These are phyloP conservation scores for Thysanoteuthis rhombus DNA, from an alignment of 2,888 invertebrate genomes.

Conservation along the genomic window DNA sequence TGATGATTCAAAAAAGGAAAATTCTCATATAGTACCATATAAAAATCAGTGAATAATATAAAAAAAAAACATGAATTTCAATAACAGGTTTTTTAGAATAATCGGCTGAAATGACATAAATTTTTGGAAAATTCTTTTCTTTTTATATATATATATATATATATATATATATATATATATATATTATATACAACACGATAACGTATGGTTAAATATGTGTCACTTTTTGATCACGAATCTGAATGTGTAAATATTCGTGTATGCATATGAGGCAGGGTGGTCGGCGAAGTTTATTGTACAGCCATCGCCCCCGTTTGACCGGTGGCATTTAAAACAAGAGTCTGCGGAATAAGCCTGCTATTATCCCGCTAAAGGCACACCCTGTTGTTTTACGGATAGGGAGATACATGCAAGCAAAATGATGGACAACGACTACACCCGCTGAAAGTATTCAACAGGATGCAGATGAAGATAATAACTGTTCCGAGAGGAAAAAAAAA, in stretches of 20 bases:
- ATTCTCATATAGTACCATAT: no score
- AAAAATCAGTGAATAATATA: no score
- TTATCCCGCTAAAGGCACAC: background rate
- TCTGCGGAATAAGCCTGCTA: background rate
- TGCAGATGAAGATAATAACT: background rate
- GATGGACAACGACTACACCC: background rate
- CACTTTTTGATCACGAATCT: background rate
- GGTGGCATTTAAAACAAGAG: background rate
- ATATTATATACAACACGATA: no score
- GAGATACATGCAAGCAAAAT: background rate
- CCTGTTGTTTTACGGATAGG: background rate
- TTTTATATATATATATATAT: no score
- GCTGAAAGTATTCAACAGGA: background rate
- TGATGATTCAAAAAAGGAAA: no score
- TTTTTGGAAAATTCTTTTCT: no score
- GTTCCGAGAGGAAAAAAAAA: background rate
- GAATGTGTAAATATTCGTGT: background rate
- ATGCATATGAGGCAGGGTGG: background rate
- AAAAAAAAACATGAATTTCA: no score
- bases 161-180: no score
- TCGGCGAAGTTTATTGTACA: background rate
- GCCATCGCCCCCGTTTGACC: background rate
- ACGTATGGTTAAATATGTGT: background rate
- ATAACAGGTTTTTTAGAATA: no score
- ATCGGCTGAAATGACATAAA: no score